Base-by-base conservation (phyloP, 2,888 invertebrate genomes). In the Drosophila quinaria region DNA sequence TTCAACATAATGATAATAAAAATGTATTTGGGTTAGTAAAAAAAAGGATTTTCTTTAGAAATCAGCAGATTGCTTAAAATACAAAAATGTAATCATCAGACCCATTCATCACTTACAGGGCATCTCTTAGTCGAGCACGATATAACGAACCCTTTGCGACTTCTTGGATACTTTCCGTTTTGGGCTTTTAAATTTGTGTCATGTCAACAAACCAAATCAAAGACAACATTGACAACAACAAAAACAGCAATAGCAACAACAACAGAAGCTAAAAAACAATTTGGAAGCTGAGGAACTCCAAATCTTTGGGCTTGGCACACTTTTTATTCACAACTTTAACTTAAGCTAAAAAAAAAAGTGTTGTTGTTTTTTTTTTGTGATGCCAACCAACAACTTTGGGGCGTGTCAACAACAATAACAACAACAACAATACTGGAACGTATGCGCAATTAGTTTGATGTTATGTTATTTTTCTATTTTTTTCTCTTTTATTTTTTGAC, bases 381-480 rank as follows among this genome's bases (percentile, higher is more conserved):
- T n/a, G n/a, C n/a, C n/a, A n/a, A n/a, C n/a, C n/a, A n/a, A n/a
- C n/a, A n/a, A n/a, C n/a, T n/a, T 33, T 22, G 55, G 55, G 55
- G 55, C 55, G 55, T 56, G 55, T 44, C 44, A 42, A 33, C 19
- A n/a, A 50, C 41, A 22, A 22, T 2, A 22, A 22, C 4, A 22
- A 22, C 4, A 35, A 70, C 41, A 46, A 58, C 29, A 54, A 62
- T 22, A 50, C n/a, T 73, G 49, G 15, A 11, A 55, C 66, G 51
- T 49, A 61, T 42, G 67, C 72, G 72, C 89, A 82, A 82, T 81
- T 85, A 86, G 60, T 73, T 74, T 70, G 55, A 77, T 74, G 62
- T 58, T 74, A 69, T 50, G 61, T 50, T 69, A 54, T 61, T 49
- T 58, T 52, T 9, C 19, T 17, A 17, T 37, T 47, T n/a, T 31